Conservation (phyloP, 2,888 invertebrate species). For the Caenorhabditis auriculariae region DNA sequence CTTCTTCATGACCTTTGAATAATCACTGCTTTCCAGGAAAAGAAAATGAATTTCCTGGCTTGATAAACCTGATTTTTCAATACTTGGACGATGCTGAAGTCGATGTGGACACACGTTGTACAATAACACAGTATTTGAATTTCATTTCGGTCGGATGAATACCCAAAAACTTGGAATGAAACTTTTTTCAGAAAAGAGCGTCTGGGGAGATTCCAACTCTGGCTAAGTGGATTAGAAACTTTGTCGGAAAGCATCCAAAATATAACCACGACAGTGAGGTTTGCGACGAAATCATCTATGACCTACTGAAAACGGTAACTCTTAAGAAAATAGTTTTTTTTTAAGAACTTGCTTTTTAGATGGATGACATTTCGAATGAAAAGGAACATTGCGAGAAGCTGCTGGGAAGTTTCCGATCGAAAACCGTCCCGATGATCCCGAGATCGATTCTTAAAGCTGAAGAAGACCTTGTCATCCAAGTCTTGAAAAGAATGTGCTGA, state of each 20-base stretch:
- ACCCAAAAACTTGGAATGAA: background rate
- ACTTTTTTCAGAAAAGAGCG: constrained; percentile 69
- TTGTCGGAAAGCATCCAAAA: constrained; percentile 79
- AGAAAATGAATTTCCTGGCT: constrained; percentile 86
- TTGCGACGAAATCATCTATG: constrained; percentile 83
- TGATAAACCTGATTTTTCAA: constrained; percentile 87
- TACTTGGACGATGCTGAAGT: constrained; percentile 93
- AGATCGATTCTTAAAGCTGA: constrained; percentile 48
- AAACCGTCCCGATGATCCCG: constrained; percentile 50
- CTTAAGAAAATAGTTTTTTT: background rate
- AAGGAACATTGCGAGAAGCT: constrained; percentile 49
- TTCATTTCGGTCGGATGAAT: constrained; percentile 21
- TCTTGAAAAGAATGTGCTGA: no score
- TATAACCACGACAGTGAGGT: constrained; percentile 81
- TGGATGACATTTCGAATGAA: constrained; percentile 52
- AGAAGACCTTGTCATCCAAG: constrained; percentile 48
- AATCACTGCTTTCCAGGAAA: constrained; percentile 62
- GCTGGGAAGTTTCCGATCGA: constrained; percentile 50
- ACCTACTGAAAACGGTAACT: constrained; percentile 71
- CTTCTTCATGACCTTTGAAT: background rate
- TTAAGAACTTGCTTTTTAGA: constrained; percentile 26
- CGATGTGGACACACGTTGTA: constrained; percentile 92
- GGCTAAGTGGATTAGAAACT: constrained; percentile 88
- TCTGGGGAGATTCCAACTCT: constrained; percentile 87
- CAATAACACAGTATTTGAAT: constrained; percentile 90